These are phyloP conservation scores for Eulimnadia texana DNA, from an alignment of 1,140 invertebrate genomes.

Conservation along the genomic window DNA sequence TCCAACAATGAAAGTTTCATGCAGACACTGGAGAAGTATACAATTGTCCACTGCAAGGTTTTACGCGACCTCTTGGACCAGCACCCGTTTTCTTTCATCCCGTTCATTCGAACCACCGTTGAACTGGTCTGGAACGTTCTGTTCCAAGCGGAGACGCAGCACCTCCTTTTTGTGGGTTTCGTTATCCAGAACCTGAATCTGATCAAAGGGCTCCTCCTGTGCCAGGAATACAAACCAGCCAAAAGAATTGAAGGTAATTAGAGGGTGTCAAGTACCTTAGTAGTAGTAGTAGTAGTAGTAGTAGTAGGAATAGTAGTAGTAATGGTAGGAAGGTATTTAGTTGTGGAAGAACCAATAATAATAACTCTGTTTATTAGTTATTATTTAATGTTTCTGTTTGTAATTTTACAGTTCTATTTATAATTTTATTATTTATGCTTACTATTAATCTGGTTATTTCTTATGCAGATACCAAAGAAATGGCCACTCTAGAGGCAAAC, in stretches of 20 bases:
- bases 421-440: constrained; percentile 4
- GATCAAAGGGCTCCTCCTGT: constrained; percentile 65
- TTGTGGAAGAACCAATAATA: too few species aligned
- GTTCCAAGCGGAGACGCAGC: constrained; percentile 62
- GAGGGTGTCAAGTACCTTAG: too few species aligned
- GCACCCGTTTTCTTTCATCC: constrained; percentile 61
- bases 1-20: constrained; percentile 26
- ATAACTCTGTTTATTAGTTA: too few species aligned
- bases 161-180: constrained; percentile 64
- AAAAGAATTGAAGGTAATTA: constrained; percentile 41
- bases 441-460: constrained; percentile 16
- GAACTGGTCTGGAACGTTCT: constrained; percentile 71
- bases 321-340: too few species aligned
- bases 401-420: too few species aligned
- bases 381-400: too few species aligned
- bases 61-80: constrained; percentile 53
- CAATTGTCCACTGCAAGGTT: constrained; percentile 50
- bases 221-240: constrained; percentile 50
- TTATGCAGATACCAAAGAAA: constrained; percentile 32
- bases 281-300: neutral
- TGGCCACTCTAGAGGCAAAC: constrained; percentile 41
- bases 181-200: constrained; percentile 78
- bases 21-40: constrained; percentile 59
- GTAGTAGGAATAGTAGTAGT: too few species aligned
- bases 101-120: constrained; percentile 57